Base-by-base conservation (phyloP, 2,888 invertebrate species). In the Willowsia nigromaculata region DNA sequence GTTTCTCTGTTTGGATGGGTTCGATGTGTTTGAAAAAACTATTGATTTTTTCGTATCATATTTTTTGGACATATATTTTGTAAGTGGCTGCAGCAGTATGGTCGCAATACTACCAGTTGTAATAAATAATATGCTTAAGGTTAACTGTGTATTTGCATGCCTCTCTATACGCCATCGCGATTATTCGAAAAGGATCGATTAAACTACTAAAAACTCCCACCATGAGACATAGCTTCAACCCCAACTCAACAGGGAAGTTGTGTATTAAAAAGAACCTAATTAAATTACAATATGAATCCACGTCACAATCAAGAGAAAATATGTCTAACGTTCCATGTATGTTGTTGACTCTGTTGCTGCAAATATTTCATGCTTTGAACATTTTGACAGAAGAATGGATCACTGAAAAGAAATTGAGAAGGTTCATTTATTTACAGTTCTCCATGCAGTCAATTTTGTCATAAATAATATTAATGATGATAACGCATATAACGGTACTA, bases 251-350 rank as follows among this genome's bases (percentile, higher is more conserved):
- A 59, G 59, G 59, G 27, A 59, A 59, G 56, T 59, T 6, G 25
- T 56, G 56, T 30, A 59, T 59, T 59, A 30, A 59, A 59, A 59
- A 59, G 59, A n/a, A 59, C 59, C 59, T 59, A 59, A 59, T 59
- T 59, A 59, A 59, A 59, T 59, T 59, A 59, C 30, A 9, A 25
- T 59, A 30, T 59, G 30, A 59, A 59, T 30, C 59, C 43, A 43
- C 43, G 43, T 43, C 4, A 6, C 11, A 9, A 13, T 18, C 40
- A 40, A 50, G 30, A 59, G 30, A 27, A 59, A 59, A 11, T 30
- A 4, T 30, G 13, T 9, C 18, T 53, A 6, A 53, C 18, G n/a
- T n/a, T n/a, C n/a, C n/a, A n/a, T n/a, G n/a, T n/a, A n/a, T n/a
- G n/a, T n/a, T n/a, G n/a, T n/a, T n/a, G n/a, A n/a, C 18, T 30